A percentile compares a stretch with the other conserved stretches of the same genome.
These are phyloP conservation scores for Drosophila kikkawai DNA, from an alignment of 1,140 invertebrate species.

Conservation along the genomic window DNA sequence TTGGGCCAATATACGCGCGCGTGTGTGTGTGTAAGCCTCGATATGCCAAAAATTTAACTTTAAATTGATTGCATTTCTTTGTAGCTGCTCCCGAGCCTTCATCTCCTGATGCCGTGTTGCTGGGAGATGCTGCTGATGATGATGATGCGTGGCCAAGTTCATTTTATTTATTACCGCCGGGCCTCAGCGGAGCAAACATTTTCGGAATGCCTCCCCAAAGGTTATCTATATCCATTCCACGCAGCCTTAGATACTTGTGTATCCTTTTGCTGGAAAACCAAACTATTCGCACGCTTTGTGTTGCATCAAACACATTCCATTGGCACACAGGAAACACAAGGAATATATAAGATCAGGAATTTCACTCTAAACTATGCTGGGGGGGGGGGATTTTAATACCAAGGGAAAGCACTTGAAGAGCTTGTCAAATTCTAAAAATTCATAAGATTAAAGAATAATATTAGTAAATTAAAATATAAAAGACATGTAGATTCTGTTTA, in stretches of 20 bases:
- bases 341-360: background rate
- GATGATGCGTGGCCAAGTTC: constrained; percentile 57
- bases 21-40: constrained; percentile 50
- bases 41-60: constrained; percentile 67
- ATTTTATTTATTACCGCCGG: constrained; percentile 72
- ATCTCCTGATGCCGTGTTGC: constrained; percentile 11
- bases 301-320: constrained; percentile 75
- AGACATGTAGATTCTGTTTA: background rate
- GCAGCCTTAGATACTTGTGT: constrained; percentile 4
- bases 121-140: constrained; percentile 24
- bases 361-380: constrained; percentile 1
- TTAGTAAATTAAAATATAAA: background rate
- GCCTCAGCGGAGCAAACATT: constrained; percentile 63
- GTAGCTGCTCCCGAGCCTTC: constrained; percentile 46
- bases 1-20: constrained; percentile 39
- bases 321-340: background rate
- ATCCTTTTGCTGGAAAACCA: constrained; percentile 16
- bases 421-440: background rate
- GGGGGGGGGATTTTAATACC: background rate
- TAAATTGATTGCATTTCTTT: constrained; percentile 68
- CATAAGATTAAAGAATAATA: background rate
- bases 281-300: constrained; percentile 79
- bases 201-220: constrained; percentile 60
- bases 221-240: constrained; percentile 11
- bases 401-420: background rate